Percentiles rank a stretch among this genome's conserved stretches.
Evolutionary conservation across 2,888 invertebrate genomes (phyloP).

Genomic region (Agrochola macilenta): DNA sequence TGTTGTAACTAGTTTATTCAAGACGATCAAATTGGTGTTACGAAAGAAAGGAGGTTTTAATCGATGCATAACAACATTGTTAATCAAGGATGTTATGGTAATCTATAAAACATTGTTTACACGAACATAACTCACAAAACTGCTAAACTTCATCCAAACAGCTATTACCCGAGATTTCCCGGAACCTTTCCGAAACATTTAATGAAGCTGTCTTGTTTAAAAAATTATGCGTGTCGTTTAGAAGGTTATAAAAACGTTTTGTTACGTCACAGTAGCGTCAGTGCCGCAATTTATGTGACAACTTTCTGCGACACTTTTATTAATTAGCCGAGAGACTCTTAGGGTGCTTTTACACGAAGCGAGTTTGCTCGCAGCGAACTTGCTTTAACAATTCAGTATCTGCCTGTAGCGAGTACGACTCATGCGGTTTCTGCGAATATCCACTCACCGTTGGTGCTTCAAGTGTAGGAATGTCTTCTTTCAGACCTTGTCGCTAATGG

Average conservation of each 20-base stretch:
- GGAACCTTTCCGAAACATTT: slow-evolving; percentile 56
- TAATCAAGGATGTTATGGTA: slow-evolving; percentile 37
- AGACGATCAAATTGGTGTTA: neutral
- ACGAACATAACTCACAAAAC: slow-evolving; percentile 33
- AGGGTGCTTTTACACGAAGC: slow-evolving; percentile 8
- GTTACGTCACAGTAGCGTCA: slow-evolving; percentile 61
- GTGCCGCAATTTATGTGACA: slow-evolving; percentile 69
- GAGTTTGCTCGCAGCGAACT: neutral
- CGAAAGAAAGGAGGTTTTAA: neutral
- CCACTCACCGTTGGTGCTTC: neutral
- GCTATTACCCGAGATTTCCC: slow-evolving; percentile 34
- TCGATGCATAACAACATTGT: slow-evolving; percentile 26
- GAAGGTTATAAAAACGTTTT: slow-evolving; percentile 68
- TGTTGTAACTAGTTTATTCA: neutral
- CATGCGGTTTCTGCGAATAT: neutral
- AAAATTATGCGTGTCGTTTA: slow-evolving; percentile 66
- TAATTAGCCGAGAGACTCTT: slow-evolving; percentile 68
- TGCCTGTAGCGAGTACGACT: neutral
- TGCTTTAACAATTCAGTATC: neutral
- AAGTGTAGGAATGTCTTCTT: neutral
- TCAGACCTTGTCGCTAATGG: neutral
- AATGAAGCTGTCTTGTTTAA: slow-evolving; percentile 57
- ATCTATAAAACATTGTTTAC: slow-evolving; percentile 7
- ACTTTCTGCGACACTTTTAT: slow-evolving; percentile 74
- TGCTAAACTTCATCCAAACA: slow-evolving; percentile 38